These are phyloP conservation scores for Spondyliosoma cantharus DNA, from an alignment of 2,797 vertebrate genomes.

Conservation along the genomic window DNA sequence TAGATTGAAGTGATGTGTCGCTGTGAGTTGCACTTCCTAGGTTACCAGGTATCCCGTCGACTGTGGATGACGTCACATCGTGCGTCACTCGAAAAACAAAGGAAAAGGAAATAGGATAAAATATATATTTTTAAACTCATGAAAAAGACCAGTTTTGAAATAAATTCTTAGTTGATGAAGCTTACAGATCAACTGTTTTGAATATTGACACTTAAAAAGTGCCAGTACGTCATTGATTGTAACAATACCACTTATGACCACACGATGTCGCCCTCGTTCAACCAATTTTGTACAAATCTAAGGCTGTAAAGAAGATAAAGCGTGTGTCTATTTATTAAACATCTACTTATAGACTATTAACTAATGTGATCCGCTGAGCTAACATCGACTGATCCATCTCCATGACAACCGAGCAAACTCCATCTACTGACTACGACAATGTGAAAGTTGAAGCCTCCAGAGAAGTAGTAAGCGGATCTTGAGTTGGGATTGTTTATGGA, in stretches of 20 bases:
- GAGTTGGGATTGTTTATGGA: no score
- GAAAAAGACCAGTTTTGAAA: not conserved
- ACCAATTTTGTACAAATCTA: not conserved
- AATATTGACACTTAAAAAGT: not conserved
- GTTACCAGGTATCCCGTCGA: slow-evolving; percentile 44
- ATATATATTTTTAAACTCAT: not conserved
- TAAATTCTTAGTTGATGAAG: accelerated
- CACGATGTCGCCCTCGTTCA: slow-evolving; percentile 41
- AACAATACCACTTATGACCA: slow-evolving; percentile 1
- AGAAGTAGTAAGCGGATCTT: no score
- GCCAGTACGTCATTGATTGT: accelerated
- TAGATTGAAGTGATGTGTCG: not conserved
- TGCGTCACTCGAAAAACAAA: slow-evolving; percentile 2
- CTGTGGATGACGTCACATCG: slow-evolving; percentile 39
- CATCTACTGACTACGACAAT: not conserved
- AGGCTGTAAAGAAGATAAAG: not conserved
- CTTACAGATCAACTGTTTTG: not conserved
- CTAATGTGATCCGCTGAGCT: not conserved
- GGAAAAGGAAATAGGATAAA: not conserved
- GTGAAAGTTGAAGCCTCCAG: not conserved
- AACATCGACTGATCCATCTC: not conserved
- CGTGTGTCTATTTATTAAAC: no score
- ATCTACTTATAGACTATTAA: not conserved
- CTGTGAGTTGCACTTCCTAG: not conserved
- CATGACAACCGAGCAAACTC: not conserved